phyloP scores from a whole-genome alignment of 2,888 invertebrate species.

The Synergus itoensis region DNA sequence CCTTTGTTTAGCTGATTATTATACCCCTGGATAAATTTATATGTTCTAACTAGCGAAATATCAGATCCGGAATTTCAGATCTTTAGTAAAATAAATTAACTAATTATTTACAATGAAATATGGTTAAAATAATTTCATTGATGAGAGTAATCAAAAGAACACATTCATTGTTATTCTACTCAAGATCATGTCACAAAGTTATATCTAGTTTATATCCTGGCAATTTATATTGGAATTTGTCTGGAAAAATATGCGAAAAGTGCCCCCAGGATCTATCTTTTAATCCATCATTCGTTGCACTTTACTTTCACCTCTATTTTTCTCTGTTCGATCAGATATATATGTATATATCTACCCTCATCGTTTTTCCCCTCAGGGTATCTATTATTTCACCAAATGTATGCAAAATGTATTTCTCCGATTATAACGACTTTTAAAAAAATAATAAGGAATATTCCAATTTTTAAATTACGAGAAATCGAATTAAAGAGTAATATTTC shows the following conservation, averaged over 20 bases:
- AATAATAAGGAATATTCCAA: neutral
- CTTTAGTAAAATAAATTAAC: neutral
- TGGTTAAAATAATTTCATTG: neutral
- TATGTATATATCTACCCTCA: neutral
- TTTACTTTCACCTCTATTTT: conserved; percentile 4
- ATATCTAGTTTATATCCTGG: neutral
- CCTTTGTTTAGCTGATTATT: neutral
- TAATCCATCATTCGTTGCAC: conserved; percentile 15
- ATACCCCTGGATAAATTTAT: neutral
- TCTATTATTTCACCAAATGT: neutral
- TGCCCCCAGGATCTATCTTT: neutral
- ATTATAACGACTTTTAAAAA: neutral
- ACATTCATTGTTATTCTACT: neutral
- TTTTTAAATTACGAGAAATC: neutral
- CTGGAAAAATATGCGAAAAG: neutral
- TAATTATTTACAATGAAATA: neutral
- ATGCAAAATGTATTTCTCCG: neutral
- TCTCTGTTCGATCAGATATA: neutral
- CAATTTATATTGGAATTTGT: neutral
- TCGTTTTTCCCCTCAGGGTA: neutral
- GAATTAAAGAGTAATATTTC: too few relatives aligned
- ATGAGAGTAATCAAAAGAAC: neutral
- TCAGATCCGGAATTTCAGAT: neutral
- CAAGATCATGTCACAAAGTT: neutral
- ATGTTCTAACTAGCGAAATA: neutral